Conservation (phyloP, 1,140 invertebrate genomes). For the Trichonephila clavipes region DNA sequence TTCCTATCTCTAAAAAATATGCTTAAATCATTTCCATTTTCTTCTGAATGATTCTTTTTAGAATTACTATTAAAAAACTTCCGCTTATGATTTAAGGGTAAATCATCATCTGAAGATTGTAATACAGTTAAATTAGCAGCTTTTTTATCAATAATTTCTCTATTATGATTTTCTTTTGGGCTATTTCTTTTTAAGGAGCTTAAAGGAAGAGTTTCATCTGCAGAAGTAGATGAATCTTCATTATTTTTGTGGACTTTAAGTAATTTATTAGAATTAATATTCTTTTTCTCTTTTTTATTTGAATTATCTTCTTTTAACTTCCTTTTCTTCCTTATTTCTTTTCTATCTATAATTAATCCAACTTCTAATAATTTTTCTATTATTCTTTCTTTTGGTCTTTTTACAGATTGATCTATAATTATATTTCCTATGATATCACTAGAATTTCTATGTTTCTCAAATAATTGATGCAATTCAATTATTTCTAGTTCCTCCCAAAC, state of each 20-base stretch:
- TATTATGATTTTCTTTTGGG: not conserved
- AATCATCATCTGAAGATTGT: not conserved
- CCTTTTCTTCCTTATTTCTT: slow-evolving; percentile 53
- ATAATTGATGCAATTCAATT: slow-evolving; percentile 50
- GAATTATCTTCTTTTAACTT: not conserved
- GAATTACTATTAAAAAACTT: too few relatives aligned
- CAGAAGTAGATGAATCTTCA: not conserved
- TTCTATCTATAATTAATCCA: slow-evolving; percentile 45
- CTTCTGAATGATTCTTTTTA: too few relatives aligned
- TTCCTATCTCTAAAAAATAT: not conserved
- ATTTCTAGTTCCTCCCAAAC: slow-evolving; percentile 73
- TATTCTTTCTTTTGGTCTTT: slow-evolving; percentile 79
- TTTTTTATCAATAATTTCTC: not conserved
- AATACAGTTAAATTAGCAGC: not conserved
- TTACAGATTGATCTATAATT: slow-evolving; percentile 78
- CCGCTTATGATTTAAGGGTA: not conserved
- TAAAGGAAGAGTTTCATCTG: slow-evolving; percentile 52
- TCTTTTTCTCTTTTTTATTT: not conserved
- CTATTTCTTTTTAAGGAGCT: not conserved
- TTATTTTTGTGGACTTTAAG: not conserved
- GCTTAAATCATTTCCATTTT: too few relatives aligned
- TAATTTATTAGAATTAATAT: not conserved
- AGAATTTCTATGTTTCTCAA: slow-evolving; percentile 63
- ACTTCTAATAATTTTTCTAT: slow-evolving; percentile 80
- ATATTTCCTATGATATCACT: slow-evolving; percentile 80